Percentiles rank a stretch among this genome's conserved stretches.
Conservation (phyloP, 2,113 vertebrate species). For the Sinocyclocheilus grahami region DNA sequence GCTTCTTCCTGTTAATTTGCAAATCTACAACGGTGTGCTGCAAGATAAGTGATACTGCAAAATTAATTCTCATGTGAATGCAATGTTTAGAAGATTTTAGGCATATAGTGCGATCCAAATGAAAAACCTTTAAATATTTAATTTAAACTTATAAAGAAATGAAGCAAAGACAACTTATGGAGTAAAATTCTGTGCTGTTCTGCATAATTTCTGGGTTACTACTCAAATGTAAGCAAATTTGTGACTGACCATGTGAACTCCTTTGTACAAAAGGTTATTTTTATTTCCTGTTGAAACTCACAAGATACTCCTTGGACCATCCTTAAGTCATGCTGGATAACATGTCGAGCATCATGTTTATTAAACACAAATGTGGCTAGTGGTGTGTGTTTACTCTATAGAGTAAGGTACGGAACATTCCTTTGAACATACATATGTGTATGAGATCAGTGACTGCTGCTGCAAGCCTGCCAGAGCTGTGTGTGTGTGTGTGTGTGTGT, state of each 20-base stretch:
- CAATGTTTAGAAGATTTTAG: neutral
- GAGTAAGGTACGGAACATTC: neutral
- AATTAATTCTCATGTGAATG: neutral
- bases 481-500: neutral
- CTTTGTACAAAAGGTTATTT: neutral
- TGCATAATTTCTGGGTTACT: neutral
- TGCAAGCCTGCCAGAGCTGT: neutral
- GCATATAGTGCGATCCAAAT: neutral
- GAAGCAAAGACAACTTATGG: neutral
- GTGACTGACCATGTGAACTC: neutral
- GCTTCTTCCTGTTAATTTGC: neutral
- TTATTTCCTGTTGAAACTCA: too few relatives aligned
- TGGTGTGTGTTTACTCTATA: constrained; percentile 8
- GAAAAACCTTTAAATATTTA: neutral
- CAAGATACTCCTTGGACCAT: neutral
- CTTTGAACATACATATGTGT: constrained; percentile 3
- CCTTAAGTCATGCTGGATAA: neutral
- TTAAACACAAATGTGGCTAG: constrained; percentile 38
- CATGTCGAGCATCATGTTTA: neutral
- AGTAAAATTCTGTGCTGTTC: neutral
- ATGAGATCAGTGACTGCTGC: neutral
- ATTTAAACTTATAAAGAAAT: neutral
- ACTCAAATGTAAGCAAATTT: neutral
- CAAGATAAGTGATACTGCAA: neutral
- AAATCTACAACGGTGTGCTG: neutral